These are phyloP conservation scores for Drosophila leonis DNA, from an alignment of 2,888 invertebrate genomes.

Conservation along the genomic window DNA sequence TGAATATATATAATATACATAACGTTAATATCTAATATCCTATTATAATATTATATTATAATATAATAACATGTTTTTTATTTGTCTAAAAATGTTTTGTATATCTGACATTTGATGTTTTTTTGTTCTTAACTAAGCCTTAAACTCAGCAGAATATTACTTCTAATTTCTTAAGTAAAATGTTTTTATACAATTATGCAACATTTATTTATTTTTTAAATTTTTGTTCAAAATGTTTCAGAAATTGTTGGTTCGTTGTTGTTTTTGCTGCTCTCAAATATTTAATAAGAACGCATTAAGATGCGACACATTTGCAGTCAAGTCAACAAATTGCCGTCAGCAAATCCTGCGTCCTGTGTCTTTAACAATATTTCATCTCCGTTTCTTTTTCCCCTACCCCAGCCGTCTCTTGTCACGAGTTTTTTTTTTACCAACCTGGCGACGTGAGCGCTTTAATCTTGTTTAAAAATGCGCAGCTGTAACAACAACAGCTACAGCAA, in stretches of 20 bases:
- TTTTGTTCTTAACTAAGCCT: not conserved
- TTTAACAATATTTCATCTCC: constrained; percentile 36
- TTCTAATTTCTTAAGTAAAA: not conserved
- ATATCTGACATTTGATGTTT: not conserved
- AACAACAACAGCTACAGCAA: constrained; percentile 45
- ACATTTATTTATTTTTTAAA: not conserved
- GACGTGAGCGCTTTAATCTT: constrained; percentile 78
- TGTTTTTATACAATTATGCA: not conserved
- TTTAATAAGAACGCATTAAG: constrained; percentile 76
- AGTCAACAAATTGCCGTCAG: constrained; percentile 78
- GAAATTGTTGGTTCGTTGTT: constrained; percentile 5
- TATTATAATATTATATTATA: no score
- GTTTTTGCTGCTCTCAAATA: constrained; percentile 51
- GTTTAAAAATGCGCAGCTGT: constrained; percentile 79
- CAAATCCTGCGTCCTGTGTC: constrained; percentile 44
- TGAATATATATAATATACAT: no score
- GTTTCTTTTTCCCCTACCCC: not conserved
- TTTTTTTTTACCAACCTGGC: constrained; percentile 51
- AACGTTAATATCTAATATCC: no score
- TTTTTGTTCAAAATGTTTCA: not conserved
- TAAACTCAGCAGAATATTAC: not conserved
- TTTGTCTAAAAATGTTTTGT: no score
- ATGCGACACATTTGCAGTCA: constrained; percentile 79
- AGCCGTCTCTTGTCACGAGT: not conserved
- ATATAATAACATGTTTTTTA: no score